Conservation (phyloP, 2,888 invertebrate genomes). For the Chirona hameri region DNA sequence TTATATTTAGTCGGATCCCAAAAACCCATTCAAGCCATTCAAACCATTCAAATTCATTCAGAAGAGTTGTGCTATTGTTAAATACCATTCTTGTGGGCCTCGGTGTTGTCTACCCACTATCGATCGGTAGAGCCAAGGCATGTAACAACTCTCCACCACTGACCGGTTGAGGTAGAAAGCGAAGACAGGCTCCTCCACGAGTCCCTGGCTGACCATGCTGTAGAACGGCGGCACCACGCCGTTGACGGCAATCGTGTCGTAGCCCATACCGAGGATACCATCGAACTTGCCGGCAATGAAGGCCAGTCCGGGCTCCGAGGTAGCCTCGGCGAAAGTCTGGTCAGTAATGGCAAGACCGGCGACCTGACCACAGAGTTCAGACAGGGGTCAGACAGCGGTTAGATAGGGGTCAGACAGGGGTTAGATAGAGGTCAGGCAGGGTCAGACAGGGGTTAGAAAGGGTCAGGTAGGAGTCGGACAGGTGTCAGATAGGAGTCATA, state of each 20-base stretch:
- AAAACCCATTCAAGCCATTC: too few species aligned
- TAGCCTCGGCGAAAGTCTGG: constrained; percentile 57
- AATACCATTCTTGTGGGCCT: too few species aligned
- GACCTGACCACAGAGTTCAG: constrained; percentile 42
- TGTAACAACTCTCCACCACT: neutral
- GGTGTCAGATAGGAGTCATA: neutral
- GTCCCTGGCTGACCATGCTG: constrained; percentile 51
- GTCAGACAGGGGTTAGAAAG: too few species aligned
- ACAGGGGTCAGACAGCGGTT: too few species aligned
- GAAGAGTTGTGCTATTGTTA: too few species aligned
- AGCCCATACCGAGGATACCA: constrained; percentile 55
- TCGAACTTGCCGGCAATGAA: constrained; percentile 59
- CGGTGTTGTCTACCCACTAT: too few species aligned
- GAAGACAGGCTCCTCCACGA: constrained; percentile 50
- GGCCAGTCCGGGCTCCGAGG: constrained; percentile 53
- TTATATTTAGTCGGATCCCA: too few species aligned
- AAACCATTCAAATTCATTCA: too few species aligned
- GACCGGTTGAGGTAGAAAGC: constrained; percentile 54
- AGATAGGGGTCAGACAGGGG: too few species aligned
- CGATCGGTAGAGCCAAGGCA: too few species aligned
- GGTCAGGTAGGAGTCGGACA: neutral
- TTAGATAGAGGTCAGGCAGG: too few species aligned
- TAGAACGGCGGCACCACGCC: constrained; percentile 52
- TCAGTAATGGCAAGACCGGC: constrained; percentile 47
- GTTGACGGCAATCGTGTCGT: constrained; percentile 52